phyloP scores from a whole-genome alignment of 2,888 invertebrate species.

The Glaucopsyche alexis region DNA sequence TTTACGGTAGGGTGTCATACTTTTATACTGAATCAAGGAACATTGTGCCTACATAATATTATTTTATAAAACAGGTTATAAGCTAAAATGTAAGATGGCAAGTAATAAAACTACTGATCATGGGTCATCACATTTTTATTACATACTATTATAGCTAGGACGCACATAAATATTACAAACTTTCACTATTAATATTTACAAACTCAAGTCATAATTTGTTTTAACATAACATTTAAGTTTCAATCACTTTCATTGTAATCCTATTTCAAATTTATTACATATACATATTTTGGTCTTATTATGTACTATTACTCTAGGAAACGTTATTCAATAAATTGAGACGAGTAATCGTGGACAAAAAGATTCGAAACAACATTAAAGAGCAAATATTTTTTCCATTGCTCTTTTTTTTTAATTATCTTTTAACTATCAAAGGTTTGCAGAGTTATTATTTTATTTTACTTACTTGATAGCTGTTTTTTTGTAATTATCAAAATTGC shows the following conservation, averaged over 20 bases:
- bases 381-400: no score
- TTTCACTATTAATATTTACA: not conserved
- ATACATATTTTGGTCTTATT: not conserved
- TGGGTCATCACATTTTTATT: not conserved
- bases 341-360: not conserved
- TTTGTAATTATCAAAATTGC: not conserved
- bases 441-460: not conserved
- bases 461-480: not conserved
- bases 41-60: no score
- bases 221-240: no score
- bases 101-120: no score
- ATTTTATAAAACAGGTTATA: no score
- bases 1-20: no score
- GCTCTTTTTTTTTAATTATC: no score
- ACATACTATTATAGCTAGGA: not conserved
- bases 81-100: no score
- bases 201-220: not conserved
- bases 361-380: not conserved
- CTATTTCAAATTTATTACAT: no score
- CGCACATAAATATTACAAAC: not conserved
- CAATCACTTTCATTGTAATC: no score
- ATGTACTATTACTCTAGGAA: not conserved
- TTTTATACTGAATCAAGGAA: no score
- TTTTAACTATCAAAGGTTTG: no score
- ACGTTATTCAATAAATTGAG: not conserved